These are phyloP conservation scores for Acleris literana DNA, from an alignment of 2,888 invertebrate species.

Conservation along the genomic window DNA sequence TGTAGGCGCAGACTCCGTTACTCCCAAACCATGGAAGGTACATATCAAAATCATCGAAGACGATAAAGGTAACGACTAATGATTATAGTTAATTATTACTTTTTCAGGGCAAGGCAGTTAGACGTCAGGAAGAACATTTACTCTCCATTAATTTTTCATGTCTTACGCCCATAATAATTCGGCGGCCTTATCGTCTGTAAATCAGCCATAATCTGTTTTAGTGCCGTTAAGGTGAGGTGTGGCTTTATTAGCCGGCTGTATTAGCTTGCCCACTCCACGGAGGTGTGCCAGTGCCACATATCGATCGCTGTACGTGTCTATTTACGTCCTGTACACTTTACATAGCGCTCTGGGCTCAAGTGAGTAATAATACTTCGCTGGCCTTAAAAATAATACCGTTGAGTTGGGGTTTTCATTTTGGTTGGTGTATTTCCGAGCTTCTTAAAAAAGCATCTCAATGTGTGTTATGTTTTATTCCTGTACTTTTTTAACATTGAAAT, in stretches of 20 bases:
- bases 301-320: slow-evolving; percentile 54
- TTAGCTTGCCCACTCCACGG: slow-evolving; percentile 53
- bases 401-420: background rate
- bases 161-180: slow-evolving; percentile 22
- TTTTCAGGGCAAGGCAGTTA: background rate
- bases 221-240: slow-evolving; percentile 62
- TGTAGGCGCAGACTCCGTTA: too few relatives aligned
- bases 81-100: background rate
- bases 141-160: slow-evolving; percentile 30
- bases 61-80: too few relatives aligned
- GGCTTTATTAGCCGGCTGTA: slow-evolving; percentile 61
- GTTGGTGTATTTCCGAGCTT: too few relatives aligned
- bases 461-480: too few relatives aligned
- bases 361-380: background rate
- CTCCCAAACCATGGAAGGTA: too few relatives aligned
- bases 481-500: too few relatives aligned
- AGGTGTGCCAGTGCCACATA: slow-evolving; percentile 64
- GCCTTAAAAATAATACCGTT: background rate
- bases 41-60: too few relatives aligned
- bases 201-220: slow-evolving; percentile 61
- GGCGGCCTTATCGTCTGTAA: slow-evolving; percentile 42
- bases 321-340: slow-evolving; percentile 39
- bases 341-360: background rate
- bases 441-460: too few relatives aligned
- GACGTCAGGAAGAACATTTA: slow-evolving; percentile 7